Base-by-base conservation (phyloP, 2,797 vertebrate species). In the Gila robusta region DNA sequence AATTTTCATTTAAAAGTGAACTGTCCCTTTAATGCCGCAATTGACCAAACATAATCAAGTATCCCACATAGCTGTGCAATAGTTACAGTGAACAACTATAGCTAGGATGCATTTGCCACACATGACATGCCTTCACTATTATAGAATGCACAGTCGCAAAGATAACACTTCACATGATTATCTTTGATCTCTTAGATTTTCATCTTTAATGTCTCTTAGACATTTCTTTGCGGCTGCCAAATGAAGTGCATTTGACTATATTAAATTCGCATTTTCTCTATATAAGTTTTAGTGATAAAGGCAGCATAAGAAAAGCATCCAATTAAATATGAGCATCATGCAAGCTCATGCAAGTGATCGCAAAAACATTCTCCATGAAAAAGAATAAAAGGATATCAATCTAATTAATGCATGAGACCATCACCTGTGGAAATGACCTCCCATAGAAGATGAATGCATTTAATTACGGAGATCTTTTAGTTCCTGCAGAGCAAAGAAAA, bases 381-480 rank as follows among this genome's bases (percentile, higher is more conserved):
- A 5, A 41, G 0, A 44, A 41, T 26, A 62, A 79, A 44, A 67
- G 26, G 19, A 83, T 47, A 74, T 83, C 28, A 35, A 49, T 83
- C 64, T 64, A 16, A 59, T 62, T 64, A 62, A 54, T 52, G 41
- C 72, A 76, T 17, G 32, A 76, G 56, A 21, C 19, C 23, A 83
- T 66, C 56, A 74, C 52, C 54, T 44, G 52, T 44, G 14, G 81
- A 59, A 83, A 83, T 66, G 56, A 49, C 82, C 82, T 83, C 14
- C 32, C 14, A 52, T 52, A 67, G 44, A 44, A 69, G 32, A 84
- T 78, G 17, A 69, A 84, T 84, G 64, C 26, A 17, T 32, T 56
- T 79, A 37, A 84, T 79, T 69, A 84, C 3, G 1, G 49, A 10
- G 23, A 14, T 78, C 23, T 52, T 77, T 77, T 8, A 78, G 73